These are phyloP conservation scores for Mirza zaza DNA, from an alignment of 2,113 vertebrate genomes.

Conservation along the genomic window DNA sequence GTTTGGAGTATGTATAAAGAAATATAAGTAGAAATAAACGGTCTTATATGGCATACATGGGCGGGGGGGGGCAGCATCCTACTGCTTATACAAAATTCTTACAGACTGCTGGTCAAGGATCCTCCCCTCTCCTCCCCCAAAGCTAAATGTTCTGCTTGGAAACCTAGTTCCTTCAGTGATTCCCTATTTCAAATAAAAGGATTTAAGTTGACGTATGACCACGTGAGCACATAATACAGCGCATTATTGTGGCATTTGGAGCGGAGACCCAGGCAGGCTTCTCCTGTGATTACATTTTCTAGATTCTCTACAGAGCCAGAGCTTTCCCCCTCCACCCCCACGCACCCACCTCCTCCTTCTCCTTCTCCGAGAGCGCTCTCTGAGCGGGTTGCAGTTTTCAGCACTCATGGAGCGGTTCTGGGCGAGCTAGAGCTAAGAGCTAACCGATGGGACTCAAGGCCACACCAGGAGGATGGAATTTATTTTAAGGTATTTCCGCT, in stretches of 20 bases:
- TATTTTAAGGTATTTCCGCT: conserved; percentile 99
- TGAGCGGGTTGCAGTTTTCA: conserved; percentile 84
- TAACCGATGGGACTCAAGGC: conserved; percentile 85
- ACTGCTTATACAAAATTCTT: conserved; percentile 71
- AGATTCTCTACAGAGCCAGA: conserved; percentile 91
- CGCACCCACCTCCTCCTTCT: conserved; percentile 80
- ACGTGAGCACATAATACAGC: conserved; percentile 97
- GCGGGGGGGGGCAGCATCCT: background rate
- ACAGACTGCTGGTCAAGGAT: conserved; percentile 71
- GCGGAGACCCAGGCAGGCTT: conserved; percentile 91
- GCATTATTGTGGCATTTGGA: conserved; percentile 95
- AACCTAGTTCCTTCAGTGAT: conserved; percentile 93
- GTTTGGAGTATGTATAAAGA: conserved; percentile 74
- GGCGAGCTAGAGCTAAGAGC: conserved; percentile 78
- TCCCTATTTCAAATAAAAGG: conserved; percentile 96
- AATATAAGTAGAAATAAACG: conserved; percentile 48
- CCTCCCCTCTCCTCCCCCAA: conserved; percentile 42
- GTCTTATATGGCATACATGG: background rate
- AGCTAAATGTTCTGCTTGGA: conserved; percentile 81
- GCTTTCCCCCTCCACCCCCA: conserved; percentile 76
- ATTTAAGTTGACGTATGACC: conserved; percentile 98
- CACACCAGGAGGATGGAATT: conserved; percentile 96
- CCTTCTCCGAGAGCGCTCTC: conserved; percentile 83
- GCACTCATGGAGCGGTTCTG: conserved; percentile 86
- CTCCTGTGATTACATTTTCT: conserved; percentile 91